These are phyloP conservation scores for Lymantria monacha DNA, from an alignment of 2,888 invertebrate species.

Conservation along the genomic window DNA sequence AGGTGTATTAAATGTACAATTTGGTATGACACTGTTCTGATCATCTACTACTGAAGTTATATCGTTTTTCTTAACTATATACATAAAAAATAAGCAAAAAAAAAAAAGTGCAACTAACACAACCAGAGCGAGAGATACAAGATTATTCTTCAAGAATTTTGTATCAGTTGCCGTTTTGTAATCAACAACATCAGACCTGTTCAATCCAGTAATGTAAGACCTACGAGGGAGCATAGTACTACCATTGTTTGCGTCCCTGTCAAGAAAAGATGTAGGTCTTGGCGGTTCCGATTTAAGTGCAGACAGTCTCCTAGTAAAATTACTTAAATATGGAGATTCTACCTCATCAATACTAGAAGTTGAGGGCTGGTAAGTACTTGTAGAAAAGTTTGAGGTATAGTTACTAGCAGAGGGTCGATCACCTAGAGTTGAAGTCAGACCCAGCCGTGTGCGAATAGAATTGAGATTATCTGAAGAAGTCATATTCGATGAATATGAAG, in stretches of 20 bases:
- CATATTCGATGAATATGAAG: constrained; percentile 53
- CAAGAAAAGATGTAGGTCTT: constrained; percentile 50
- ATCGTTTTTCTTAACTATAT: constrained; percentile 85
- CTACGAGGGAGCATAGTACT: constrained; percentile 59
- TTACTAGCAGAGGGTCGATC: constrained; percentile 59
- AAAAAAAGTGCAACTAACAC: constrained; percentile 85
- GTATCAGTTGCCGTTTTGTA: constrained; percentile 70
- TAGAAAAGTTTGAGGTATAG: constrained; percentile 54
- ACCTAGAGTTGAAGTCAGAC: constrained; percentile 68
- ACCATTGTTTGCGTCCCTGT: constrained; percentile 69
- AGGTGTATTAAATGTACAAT: constrained; percentile 78
- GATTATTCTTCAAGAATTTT: constrained; percentile 81
- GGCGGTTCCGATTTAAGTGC: constrained; percentile 65
- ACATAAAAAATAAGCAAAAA: constrained; percentile 84
- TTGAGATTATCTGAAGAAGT: constrained; percentile 78
- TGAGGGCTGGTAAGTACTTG: constrained; percentile 61
- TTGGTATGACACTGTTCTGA: constrained; percentile 81
- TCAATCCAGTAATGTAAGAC: constrained; percentile 61
- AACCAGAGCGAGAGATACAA: constrained; percentile 85
- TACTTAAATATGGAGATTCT: constrained; percentile 87
- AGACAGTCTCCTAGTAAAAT: constrained; percentile 85
- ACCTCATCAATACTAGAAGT: constrained; percentile 74
- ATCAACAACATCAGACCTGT: constrained; percentile 62
- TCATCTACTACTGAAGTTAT: constrained; percentile 77
- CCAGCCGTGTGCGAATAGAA: constrained; percentile 82